Base-by-base conservation (phyloP, 2,113 vertebrate species). In the Colius striatus region DNA sequence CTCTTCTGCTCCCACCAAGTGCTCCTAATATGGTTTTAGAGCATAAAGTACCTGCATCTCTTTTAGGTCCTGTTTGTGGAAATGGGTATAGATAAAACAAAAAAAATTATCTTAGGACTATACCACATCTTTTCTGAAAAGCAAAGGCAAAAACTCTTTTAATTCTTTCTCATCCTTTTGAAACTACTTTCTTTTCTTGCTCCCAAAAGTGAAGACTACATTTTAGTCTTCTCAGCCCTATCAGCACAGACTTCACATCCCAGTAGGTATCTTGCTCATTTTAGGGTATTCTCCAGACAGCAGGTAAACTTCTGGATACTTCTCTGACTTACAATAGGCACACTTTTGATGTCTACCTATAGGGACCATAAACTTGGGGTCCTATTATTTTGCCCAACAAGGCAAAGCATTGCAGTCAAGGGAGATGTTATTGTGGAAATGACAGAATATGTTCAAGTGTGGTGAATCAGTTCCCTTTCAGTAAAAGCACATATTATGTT, bases 301-400 rank as follows among this genome's bases (percentile, higher is more conserved):
- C 57, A 76, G 32, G 65, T 92, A 95, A 95, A 96, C 88, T 96
- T 96, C 80, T 75, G 83, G 92, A 72, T 89, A 89, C 67, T 83
- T 62, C 55, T 67, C 76, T 88, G 93, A 57, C 84, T 95, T 95
- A 50, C 22, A 61, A 86, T 36, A 91, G 84, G 54, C 5, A 3
- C 57, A 41, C 73, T 92, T 96, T 95, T 96, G 51, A 92, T 79
- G 89, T 92, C 67, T 96, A 65, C 80, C 94, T 84, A 83, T 67
- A 94, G 83, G 83, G 95, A 92, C 53, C 70, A 94, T 93, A 91
- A 91, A 89, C 92, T 92, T 88, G 53, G 68, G 50, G 51, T 95
- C 81, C 61, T 95, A 91, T 91, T 95, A 95, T 94, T 96, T 93
- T 94, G 81, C 84, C 94, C 93, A 95, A 85, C 78, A 95, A 94